phyloP scores from a whole-genome alignment of 92 coral and sea anemone species.

The Epizoanthus illoricatus region DNA sequence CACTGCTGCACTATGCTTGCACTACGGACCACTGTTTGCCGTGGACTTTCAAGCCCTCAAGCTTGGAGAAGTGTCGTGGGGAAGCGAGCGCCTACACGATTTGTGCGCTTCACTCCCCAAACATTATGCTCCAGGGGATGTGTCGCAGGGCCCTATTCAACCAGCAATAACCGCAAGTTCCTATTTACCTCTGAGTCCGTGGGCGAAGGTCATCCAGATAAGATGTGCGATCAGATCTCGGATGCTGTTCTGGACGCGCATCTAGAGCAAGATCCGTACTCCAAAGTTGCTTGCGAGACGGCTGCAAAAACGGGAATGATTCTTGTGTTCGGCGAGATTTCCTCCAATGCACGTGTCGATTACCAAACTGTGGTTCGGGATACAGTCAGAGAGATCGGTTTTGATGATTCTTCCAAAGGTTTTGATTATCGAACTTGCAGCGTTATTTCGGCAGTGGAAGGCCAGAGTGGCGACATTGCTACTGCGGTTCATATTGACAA shows the following conservation, averaged over 20 bases:
- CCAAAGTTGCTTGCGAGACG: conserved; percentile 88
- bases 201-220: conserved; percentile 80
- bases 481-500: conserved; percentile 61
- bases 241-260: conserved; percentile 92
- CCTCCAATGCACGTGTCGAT: conserved; percentile 76
- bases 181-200: conserved; percentile 92
- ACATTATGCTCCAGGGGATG: conserved; percentile 37
- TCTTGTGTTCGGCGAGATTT: conserved; percentile 79
- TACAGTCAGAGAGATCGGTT: conserved; percentile 83
- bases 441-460: conserved; percentile 77
- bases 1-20: conserved; percentile 8
- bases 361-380: conserved; percentile 77
- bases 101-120: conserved; percentile 33
- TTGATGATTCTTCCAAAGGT: conserved; percentile 82
- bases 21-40: not conserved
- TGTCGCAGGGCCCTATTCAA: conserved; percentile 67
- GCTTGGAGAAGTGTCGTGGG: not conserved
- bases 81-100: not conserved
- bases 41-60: conserved; percentile 13
- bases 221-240: conserved; percentile 91
- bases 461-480: conserved; percentile 72
- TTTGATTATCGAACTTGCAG: conserved; percentile 91
- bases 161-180: conserved; percentile 64
- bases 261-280: conserved; percentile 71
- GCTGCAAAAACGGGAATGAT: conserved; percentile 85